Conservation (phyloP, 2,888 invertebrate species). For the Ctenicera cuprea region DNA sequence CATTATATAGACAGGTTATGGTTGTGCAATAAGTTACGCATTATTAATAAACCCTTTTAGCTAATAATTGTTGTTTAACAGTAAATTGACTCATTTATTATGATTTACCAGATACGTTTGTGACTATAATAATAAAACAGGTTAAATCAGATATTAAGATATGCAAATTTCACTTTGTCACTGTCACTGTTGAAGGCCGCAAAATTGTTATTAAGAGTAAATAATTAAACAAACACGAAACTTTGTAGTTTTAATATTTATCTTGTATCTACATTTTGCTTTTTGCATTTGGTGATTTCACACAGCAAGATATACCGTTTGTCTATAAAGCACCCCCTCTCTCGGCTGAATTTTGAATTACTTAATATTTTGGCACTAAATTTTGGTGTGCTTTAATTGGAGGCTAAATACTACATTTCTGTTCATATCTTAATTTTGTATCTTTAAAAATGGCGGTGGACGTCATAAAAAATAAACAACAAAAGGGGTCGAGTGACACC, state of each 20-base stretch:
- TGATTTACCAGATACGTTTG: background rate
- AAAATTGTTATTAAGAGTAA: constrained; percentile 29
- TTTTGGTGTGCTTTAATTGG: too few species aligned
- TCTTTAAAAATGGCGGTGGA: too few species aligned
- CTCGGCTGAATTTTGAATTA: too few species aligned
- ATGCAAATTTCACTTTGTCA: constrained; percentile 38
- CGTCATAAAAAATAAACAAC: too few species aligned
- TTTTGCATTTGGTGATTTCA: background rate
- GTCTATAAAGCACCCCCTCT: too few species aligned
- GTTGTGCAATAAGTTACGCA: constrained; percentile 2
- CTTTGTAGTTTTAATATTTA: constrained; percentile 7
- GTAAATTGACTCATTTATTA: constrained; percentile 21
- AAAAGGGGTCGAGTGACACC: too few species aligned
- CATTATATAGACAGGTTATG: background rate
- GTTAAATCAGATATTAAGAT: constrained; percentile 29
- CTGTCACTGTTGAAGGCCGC: constrained; percentile 33
- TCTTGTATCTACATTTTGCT: constrained; percentile 3
- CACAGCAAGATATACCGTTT: background rate
- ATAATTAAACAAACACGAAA: constrained; percentile 39
- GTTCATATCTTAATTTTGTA: too few species aligned
- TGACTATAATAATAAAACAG: constrained; percentile 21
- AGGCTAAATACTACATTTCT: too few species aligned
- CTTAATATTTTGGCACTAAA: too few species aligned
- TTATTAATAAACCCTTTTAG: background rate
- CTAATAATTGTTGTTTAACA: constrained; percentile 13